Evolutionary conservation across 2,888 invertebrate species (phyloP), one percentile per base, ranked within the genome.

Genomic region (Drosophila setosimentum): DNA sequence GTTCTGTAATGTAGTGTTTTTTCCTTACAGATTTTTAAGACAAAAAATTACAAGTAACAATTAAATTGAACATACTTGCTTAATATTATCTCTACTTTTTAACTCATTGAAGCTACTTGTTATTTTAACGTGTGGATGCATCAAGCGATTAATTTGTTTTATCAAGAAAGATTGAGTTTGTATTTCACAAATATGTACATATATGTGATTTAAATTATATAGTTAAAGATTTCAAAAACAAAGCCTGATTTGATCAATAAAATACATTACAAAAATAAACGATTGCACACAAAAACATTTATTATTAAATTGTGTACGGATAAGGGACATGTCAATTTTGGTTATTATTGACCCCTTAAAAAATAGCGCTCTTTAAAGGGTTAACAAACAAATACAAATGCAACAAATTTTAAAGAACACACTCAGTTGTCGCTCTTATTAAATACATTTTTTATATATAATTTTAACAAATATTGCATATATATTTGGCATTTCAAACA

Each of bases 381-480:
- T 30, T 48, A 27, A 27, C 29, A 24, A 50, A 27, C 55, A 58
- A 70, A 65, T n/a, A 40, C n/a, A 42, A 57, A 3, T n/a, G 40
- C 16, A 67, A 42, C 49, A 45, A 60, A 59, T 71, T 65, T 40
- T 51, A 49, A 65, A 69, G 49, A 51, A 68, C 48, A 62, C 29
- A 53, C 58, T 49, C 60, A 63, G 50, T 50, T 63, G 61, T 45
- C 50, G 48, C 68, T 76, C 69, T 65, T 72, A 42, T 55, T 68
- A 73, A 73, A 76, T 77, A 65, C 67, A 78, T 45, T 78, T 71
- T 50, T 68, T 69, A 66, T 50, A 60, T 63, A 64, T 29, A 60
- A 58, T 55, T 76, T 45, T 71, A 76, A 71, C 60, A 80, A 80
- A 76, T 73, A 69, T 53, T 70, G 60, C 53, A 65, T 71, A 65